These are phyloP conservation scores for Heliconius congener DNA, from an alignment of 1,140 invertebrate genomes.

Conservation along the genomic window DNA sequence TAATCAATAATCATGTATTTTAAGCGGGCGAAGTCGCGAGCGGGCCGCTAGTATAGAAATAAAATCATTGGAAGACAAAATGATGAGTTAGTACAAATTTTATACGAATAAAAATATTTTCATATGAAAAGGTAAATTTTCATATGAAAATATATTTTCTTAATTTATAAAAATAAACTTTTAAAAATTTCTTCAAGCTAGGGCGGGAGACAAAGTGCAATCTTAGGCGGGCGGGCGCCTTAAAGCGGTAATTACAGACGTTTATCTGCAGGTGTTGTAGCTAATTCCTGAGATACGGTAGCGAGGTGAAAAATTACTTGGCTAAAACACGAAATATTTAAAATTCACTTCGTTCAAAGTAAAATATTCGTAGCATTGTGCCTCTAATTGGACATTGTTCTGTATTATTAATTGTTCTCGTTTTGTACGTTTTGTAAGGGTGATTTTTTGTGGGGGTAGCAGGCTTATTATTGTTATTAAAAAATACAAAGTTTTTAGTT, in stretches of 20 bases:
- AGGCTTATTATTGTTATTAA: neutral
- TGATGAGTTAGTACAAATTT: neutral
- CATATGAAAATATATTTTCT: too few species aligned
- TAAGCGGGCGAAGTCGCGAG: too few species aligned
- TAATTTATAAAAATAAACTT: neutral
- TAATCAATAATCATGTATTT: too few species aligned
- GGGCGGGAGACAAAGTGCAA: conserved; percentile 1
- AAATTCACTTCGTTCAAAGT: conserved; percentile 3
- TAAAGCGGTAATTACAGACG: conserved; percentile 13
- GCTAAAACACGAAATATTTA: conserved; percentile 9
- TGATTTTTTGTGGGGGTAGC: neutral
- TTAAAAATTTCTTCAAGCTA: neutral
- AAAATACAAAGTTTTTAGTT: too few species aligned
- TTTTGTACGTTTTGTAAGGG: neutral
- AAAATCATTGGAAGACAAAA: too few species aligned
- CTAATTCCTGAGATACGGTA: conserved; percentile 6
- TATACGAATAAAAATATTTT: too few species aligned
- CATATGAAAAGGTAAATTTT: too few species aligned
- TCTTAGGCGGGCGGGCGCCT: conserved; percentile 1
- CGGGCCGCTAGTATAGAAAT: too few species aligned
- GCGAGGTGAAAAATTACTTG: neutral
- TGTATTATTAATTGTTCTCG: neutral
- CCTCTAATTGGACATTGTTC: conserved; percentile 8
- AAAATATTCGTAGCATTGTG: conserved; percentile 11
- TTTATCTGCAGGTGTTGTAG: conserved; percentile 18